Percentiles rank a stretch among this genome's conserved stretches.
Evolutionary conservation across 1,140 invertebrate species (phyloP).

Genomic region (Carposina sasakii): DNA sequence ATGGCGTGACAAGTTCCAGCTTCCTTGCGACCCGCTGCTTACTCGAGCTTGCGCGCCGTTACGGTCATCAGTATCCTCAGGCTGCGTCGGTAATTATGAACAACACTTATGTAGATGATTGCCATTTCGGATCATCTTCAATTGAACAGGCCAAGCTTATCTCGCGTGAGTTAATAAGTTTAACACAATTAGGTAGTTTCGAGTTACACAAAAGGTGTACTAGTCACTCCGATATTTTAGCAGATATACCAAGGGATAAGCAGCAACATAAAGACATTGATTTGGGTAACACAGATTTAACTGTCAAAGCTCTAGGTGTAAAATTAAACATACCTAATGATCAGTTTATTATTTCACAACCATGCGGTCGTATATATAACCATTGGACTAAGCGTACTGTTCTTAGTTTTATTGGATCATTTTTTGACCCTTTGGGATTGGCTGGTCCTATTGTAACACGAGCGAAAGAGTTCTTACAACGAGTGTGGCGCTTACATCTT

Average conservation of each 20-base stretch:
- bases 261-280: neutral
- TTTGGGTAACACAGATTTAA: neutral
- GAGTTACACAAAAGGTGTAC: constrained; percentile 12
- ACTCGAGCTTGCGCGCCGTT: constrained; percentile 8
- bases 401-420: constrained; percentile 21
- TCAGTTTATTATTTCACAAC: constrained; percentile 6
- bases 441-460: constrained; percentile 18
- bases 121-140: neutral
- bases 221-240: constrained; percentile 1
- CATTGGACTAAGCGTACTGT: constrained; percentile 18
- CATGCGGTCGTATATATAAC: neutral
- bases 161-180: neutral
- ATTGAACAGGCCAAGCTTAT: neutral
- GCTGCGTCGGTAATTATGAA: constrained; percentile 1
- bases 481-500: constrained; percentile 23
- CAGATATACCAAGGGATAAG: constrained; percentile 3
- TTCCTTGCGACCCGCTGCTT: constrained; percentile 20
- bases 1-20: constrained; percentile 23
- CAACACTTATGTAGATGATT: constrained; percentile 6
- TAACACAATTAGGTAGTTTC: constrained; percentile 2
- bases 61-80: neutral
- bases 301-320: constrained; percentile 6
- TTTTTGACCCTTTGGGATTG: constrained; percentile 29
- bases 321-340: constrained; percentile 2
- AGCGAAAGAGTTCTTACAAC: constrained; percentile 24